A percentile compares a stretch with the other conserved stretches of the same genome.
phyloP scores from a whole-genome alignment of 2,888 invertebrate genomes.

The Pediacus dermestoides region DNA sequence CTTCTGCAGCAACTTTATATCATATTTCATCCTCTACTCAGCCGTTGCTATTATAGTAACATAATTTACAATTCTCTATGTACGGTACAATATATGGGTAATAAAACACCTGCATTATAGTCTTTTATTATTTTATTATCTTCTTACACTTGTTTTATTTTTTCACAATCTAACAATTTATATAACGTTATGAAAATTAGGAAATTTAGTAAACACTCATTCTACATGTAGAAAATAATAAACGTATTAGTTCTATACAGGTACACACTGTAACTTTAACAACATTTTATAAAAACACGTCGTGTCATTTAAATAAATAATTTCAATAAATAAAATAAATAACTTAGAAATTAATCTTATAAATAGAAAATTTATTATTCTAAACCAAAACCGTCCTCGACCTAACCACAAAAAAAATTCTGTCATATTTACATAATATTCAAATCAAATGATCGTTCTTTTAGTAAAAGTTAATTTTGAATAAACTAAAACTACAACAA shows the following conservation, averaged over 20 bases:
- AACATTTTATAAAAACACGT: conserved; percentile 10
- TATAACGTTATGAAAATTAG: no score
- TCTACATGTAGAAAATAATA: no score
- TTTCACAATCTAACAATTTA: no score
- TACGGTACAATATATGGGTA: no score
- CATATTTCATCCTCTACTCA: no score
- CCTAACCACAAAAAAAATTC: conserved; percentile 23
- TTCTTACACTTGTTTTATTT: no score
- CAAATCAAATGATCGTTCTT: conserved; percentile 4
- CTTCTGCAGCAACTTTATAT: no score
- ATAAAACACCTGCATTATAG: no score
- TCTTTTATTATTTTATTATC: no score
- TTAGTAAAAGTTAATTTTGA: not conserved
- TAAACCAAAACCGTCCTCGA: conserved; percentile 32
- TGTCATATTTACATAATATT: conserved; percentile 20
- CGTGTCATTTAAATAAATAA: conserved; percentile 18
- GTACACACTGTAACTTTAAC: conserved; percentile 33
- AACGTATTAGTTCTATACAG: conserved; percentile 33
- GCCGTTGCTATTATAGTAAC: no score
- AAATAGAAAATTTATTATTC: conserved; percentile 15
- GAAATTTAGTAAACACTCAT: no score
- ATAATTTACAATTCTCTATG: no score
- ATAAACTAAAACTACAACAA: conserved; percentile 3
- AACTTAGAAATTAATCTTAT: conserved; percentile 16
- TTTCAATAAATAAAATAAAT: conserved; percentile 30